Conservation (phyloP, 2,113 vertebrate genomes). For the Jaculus jaculus region DNA sequence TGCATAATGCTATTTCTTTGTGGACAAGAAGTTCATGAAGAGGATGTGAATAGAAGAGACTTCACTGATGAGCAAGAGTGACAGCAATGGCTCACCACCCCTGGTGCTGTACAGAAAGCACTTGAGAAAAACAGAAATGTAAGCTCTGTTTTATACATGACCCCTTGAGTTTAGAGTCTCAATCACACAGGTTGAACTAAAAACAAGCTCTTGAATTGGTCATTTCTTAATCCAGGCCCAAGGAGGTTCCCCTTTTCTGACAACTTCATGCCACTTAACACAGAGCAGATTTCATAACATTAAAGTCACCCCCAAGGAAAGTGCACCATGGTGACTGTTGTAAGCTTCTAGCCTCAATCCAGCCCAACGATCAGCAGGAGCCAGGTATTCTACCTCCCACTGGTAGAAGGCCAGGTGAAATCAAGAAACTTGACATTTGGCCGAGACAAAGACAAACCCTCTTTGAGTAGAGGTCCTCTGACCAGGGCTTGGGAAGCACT, state of each 20-base stretch:
- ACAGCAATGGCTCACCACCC: background rate
- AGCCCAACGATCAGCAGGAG: slow-evolving; percentile 16
- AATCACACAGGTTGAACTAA: background rate
- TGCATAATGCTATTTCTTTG: background rate
- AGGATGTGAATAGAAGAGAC: background rate
- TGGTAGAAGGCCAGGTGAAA: slow-evolving; percentile 42
- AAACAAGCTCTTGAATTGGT: slow-evolving; percentile 45
- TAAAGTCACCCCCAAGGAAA: slow-evolving; percentile 24
- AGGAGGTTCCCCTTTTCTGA: slow-evolving; percentile 37
- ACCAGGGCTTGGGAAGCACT: slow-evolving; percentile 25
- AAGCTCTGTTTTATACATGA: slow-evolving; percentile 18
- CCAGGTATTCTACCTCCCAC: slow-evolving; percentile 15
- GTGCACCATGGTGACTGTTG: background rate
- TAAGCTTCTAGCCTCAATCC: slow-evolving; percentile 18
- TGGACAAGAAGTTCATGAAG: background rate
- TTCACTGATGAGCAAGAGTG: slow-evolving; percentile 16
- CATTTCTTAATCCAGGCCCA: background rate
- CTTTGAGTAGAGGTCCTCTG: slow-evolving; percentile 28
- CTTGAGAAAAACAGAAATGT: background rate
- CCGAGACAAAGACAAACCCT: slow-evolving; percentile 38
- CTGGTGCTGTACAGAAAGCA: background rate
- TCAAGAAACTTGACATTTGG: slow-evolving; percentile 56
- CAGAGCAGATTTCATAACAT: background rate
- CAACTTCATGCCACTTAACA: slow-evolving; percentile 25
- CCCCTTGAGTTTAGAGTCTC: background rate